Evolutionary conservation across 64 coral and sea anemone genomes (phyloP).

Genomic region (Actinia tenebrosa): DNA sequence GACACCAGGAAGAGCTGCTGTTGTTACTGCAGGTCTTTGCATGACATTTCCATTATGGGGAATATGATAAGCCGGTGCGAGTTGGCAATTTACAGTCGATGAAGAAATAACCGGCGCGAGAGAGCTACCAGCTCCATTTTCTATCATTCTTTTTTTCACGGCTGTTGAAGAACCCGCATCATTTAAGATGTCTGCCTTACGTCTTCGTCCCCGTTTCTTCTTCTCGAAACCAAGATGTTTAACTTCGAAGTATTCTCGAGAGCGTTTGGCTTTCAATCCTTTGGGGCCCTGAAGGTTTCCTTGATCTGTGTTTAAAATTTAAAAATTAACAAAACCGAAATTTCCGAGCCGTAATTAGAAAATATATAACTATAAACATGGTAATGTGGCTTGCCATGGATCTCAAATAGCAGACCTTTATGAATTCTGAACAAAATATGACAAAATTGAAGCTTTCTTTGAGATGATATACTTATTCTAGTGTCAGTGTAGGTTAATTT

Average conservation of each 20-base stretch:
- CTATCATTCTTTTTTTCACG: constrained; percentile 30
- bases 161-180: neutral
- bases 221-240: constrained; percentile 97
- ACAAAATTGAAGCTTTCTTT: neutral
- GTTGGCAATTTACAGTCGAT: neutral
- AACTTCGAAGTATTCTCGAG: constrained; percentile 95
- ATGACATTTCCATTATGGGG: constrained; percentile 26
- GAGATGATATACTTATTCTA: neutral
- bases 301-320: constrained; percentile 57
- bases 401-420: neutral
- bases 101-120: constrained; percentile 5
- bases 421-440: neutral
- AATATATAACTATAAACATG: neutral
- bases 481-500: neutral
- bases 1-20: constrained; percentile 32
- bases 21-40: constrained; percentile 22
- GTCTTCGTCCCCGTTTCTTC: constrained; percentile 88
- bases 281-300: constrained; percentile 96
- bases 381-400: neutral
- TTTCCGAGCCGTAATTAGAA: too few relatives aligned
- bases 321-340: neutral
- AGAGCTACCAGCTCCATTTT: constrained; percentile 33
- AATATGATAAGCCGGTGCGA: constrained; percentile 13
- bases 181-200: constrained; percentile 64
- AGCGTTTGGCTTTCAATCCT: constrained; percentile 96